Evolutionary conservation across 2,888 invertebrate species (phyloP).

Genomic region (Fabriciana adippe): DNA sequence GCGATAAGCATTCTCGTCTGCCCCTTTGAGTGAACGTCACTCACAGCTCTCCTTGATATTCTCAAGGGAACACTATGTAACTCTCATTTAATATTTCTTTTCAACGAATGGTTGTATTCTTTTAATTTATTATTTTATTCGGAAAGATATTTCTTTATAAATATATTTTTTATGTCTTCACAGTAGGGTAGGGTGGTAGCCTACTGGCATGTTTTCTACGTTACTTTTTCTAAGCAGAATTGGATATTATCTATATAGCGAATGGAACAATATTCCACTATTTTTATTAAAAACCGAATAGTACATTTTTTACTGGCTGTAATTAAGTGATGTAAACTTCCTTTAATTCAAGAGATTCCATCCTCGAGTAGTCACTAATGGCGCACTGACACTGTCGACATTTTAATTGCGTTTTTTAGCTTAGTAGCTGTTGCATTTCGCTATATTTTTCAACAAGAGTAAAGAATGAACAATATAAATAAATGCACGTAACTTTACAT

Average conservation of each 20-base stretch:
- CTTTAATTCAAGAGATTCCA: conserved; percentile 8
- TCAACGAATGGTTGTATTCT: not conserved
- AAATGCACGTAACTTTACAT: not conserved
- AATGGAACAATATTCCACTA: too few relatives aligned
- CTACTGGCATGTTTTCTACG: too few relatives aligned
- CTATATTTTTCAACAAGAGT: not conserved
- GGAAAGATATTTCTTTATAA: too few relatives aligned
- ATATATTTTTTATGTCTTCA: too few relatives aligned
- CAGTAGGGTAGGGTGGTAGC: too few relatives aligned
- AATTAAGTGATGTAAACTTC: not conserved
- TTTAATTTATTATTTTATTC: too few relatives aligned
- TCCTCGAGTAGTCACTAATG: not conserved
- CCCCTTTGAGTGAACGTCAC: conserved; percentile 36
- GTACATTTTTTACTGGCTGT: not conserved
- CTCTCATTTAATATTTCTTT: conserved; percentile 6
- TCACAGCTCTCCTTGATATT: conserved; percentile 34
- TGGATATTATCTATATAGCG: too few relatives aligned
- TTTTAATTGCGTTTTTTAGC: conserved; percentile 9
- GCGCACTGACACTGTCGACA: not conserved
- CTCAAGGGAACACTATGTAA: conserved; percentile 23
- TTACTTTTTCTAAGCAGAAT: too few relatives aligned
- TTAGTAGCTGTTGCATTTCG: not conserved
- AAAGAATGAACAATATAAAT: not conserved
- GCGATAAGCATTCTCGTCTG: conserved; percentile 36
- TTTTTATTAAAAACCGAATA: too few relatives aligned